phyloP scores from a whole-genome alignment of 2,797 vertebrate species.

The Tragopan temminckii region DNA sequence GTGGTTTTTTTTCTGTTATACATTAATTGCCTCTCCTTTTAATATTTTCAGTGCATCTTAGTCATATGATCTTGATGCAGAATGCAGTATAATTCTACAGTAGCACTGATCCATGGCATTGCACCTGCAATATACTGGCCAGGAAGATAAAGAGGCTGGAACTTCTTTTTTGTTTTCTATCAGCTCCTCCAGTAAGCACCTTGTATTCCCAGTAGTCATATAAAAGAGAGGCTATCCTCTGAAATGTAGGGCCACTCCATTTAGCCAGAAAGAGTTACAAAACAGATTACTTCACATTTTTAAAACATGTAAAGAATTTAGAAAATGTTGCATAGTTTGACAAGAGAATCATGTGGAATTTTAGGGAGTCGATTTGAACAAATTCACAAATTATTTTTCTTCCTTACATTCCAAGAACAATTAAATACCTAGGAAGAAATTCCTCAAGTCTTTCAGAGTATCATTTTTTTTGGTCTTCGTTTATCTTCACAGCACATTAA shows the following conservation, averaged over 20 bases:
- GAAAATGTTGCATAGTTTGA: neutral
- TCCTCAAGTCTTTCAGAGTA: neutral
- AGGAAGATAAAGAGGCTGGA: neutral
- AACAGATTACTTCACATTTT: neutral
- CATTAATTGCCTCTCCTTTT: constrained; percentile 10
- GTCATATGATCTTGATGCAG: neutral
- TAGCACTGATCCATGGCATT: neutral
- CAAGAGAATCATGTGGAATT: neutral
- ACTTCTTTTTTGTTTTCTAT: neutral
- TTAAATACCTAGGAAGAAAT: neutral
- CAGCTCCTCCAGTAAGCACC: neutral
- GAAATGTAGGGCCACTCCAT: neutral
- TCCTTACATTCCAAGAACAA: neutral
- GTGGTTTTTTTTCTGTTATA: neutral
- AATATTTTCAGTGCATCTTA: constrained; percentile 17
- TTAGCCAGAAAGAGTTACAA: constrained; percentile 5
- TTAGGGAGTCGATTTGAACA: neutral
- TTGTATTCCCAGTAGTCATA: neutral
- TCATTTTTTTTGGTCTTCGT: neutral
- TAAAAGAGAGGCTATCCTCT: neutral
- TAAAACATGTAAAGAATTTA: neutral
- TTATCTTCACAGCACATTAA: neutral
- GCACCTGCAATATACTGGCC: neutral
- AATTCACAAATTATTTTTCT: neutral
- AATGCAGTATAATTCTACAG: neutral